Conservation (phyloP, 2,797 vertebrate species). For the Epinephelus coioides region DNA sequence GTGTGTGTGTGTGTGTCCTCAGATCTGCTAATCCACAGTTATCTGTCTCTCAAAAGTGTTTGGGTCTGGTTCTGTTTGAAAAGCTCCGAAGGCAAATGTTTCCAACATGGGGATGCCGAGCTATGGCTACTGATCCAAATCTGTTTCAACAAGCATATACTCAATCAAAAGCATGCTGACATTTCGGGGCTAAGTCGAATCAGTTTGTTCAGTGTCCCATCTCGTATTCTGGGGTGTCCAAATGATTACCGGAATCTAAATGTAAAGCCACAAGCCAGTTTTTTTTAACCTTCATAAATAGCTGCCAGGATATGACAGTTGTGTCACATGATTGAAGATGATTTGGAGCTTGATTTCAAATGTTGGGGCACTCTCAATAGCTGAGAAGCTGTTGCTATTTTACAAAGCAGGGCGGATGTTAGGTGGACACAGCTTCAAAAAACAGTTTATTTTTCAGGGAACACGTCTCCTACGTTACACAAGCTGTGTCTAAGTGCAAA, state of each 20-base stretch:
- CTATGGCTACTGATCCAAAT: conserved; percentile 68
- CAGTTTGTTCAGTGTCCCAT: conserved; percentile 48
- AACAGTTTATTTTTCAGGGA: conserved; percentile 80
- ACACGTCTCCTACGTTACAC: conserved; percentile 80
- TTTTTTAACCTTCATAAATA: conserved; percentile 38
- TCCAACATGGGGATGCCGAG: conserved; percentile 60
- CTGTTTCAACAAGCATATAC: conserved; percentile 66
- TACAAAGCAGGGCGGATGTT: conserved; percentile 52
- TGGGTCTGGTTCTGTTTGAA: conserved; percentile 62
- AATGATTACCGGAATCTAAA: conserved; percentile 67
- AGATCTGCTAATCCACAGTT: conserved; percentile 57
- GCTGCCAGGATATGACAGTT: conserved; percentile 39
- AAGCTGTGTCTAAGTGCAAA: conserved; percentile 83
- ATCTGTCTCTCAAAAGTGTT: conserved; percentile 63
- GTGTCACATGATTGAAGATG: conserved; percentile 41
- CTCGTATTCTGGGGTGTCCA: conserved; percentile 45
- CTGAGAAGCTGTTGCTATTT: conserved; percentile 48
- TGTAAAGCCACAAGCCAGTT: conserved; percentile 40
- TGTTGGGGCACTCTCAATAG: conserved; percentile 23
- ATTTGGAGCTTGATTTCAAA: conserved; percentile 41
- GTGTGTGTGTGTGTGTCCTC: conserved; percentile 45
- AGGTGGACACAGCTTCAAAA: conserved; percentile 70
- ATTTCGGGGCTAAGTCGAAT: conserved; percentile 52
- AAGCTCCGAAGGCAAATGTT: conserved; percentile 49
- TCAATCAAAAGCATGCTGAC: conserved; percentile 63